Evolutionary conservation across 2,113 vertebrate species (phyloP), one percentile per base, ranked within the genome.

Genomic region (Rallus limicola): DNA sequence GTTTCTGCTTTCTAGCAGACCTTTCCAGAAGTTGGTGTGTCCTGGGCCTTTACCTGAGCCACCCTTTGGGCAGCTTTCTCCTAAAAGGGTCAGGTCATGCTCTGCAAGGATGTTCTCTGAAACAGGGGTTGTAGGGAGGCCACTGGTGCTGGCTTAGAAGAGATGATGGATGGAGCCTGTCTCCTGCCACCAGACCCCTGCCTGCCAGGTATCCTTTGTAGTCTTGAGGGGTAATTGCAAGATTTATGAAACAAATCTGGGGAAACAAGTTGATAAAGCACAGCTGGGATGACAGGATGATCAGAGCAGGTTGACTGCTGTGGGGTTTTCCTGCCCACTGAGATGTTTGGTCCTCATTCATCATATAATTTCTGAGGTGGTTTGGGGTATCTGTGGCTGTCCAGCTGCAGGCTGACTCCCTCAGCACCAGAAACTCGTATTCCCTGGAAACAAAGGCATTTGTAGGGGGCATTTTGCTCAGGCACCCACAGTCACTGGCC

Each of bases 201-300:
- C 29, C 91, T 50, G 15, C 24, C 7, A 14, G 7, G 33, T 0
- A 0, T 4, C 13, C 17, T 25, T 68, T 11, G 5, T 13, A 33
- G 33, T 23, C 89, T 26, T 55, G 38, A 59, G 29, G 40, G 20
- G 74, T 38, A n/a, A 13, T 26, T 2, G 5, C 31, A 38, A 46
- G 38, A 17, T 53, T 44, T 79, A 24, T 58, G 19, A 85, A 42
- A 76, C 2, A 17, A 33, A 87, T 21, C 19, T 76, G 25, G 17
- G 20, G 20, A 78, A 84, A 38, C 16, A 70, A 31, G 9, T 23
- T 60, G 55, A 34, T 56, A 23, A 29, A 78, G 33, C 23, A 20
- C 33, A 82, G 8, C 31, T 79, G 16, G 18, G 16, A 25, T 80
- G 67, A 16, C 11, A 24, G 58, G 59, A 40, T 82, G n/a, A 38